A percentile compares a stretch with the other conserved stretches of the same genome.
Evolutionary conservation across 1,140 invertebrate genomes (phyloP).

Genomic region (Diprion similis): DNA sequence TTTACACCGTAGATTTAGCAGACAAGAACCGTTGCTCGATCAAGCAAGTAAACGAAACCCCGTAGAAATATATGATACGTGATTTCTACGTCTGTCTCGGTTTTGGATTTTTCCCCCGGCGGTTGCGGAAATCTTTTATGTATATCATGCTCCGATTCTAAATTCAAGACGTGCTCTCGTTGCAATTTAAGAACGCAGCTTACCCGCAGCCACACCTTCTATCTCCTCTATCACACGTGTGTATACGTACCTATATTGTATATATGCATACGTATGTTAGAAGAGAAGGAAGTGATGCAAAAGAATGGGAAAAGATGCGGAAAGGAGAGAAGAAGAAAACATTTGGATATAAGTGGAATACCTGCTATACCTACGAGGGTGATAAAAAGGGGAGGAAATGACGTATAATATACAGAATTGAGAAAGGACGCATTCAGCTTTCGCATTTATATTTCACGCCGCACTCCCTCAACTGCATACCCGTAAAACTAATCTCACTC

Average conservation of each 20-base stretch:
- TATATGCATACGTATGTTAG: too few relatives aligned
- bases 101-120: too few relatives aligned
- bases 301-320: neutral
- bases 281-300: neutral
- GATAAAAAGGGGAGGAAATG: neutral
- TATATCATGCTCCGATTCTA: neutral
- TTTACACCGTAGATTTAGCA: too few relatives aligned
- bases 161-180: slow-evolving; percentile 7
- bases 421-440: neutral
- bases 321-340: neutral
- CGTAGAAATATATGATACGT: too few relatives aligned
- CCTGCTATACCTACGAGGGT: neutral
- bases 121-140: neutral
- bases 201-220: neutral
- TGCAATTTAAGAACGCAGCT: neutral
- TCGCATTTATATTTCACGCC: neutral
- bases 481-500: too few relatives aligned
- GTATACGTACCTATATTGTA: too few relatives aligned
- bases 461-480: too few relatives aligned
- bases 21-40: too few relatives aligned
- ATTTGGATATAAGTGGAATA: neutral
- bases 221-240: too few relatives aligned
- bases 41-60: too few relatives aligned
- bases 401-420: neutral
- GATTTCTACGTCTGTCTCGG: too few relatives aligned